Conservation (phyloP, 2,888 invertebrate species). For the Lypha dubia region DNA sequence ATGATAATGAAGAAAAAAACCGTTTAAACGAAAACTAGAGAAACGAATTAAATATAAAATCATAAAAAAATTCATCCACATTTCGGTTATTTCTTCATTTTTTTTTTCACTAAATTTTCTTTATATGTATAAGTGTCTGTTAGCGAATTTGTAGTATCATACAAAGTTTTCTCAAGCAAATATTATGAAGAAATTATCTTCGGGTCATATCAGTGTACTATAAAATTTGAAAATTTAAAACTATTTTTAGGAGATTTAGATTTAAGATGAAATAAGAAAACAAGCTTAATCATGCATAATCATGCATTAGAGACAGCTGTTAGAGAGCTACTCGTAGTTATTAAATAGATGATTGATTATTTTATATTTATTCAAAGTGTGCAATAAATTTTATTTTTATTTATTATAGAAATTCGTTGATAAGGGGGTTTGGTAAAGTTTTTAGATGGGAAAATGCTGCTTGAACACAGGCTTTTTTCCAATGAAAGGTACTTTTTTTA, state of each 20-base stretch:
- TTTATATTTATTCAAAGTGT: conserved; percentile 41
- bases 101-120: conserved; percentile 18
- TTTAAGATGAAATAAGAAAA: conserved; percentile 23
- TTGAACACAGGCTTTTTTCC: no score
- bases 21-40: conserved; percentile 67
- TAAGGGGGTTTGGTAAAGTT: conserved; percentile 3
- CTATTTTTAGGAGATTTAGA: conserved; percentile 59
- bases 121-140: conserved; percentile 61
- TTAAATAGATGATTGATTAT: conserved; percentile 28
- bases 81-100: conserved; percentile 61
- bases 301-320: background rate
- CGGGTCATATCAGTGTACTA: conserved; percentile 68
- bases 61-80: conserved; percentile 23
- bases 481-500: background rate
- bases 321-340: conserved; percentile 2
- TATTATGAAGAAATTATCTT: conserved; percentile 18
- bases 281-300: background rate
- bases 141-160: conserved; percentile 75
- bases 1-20: conserved; percentile 63
- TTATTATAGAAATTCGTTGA: conserved; percentile 28
- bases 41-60: conserved; percentile 72
- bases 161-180: conserved; percentile 27
- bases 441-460: background rate
- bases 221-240: conserved; percentile 31
- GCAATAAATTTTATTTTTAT: conserved; percentile 37